Evolutionary conservation across 1,140 invertebrate genomes (phyloP).

Genomic region (Heliconius congener): DNA sequence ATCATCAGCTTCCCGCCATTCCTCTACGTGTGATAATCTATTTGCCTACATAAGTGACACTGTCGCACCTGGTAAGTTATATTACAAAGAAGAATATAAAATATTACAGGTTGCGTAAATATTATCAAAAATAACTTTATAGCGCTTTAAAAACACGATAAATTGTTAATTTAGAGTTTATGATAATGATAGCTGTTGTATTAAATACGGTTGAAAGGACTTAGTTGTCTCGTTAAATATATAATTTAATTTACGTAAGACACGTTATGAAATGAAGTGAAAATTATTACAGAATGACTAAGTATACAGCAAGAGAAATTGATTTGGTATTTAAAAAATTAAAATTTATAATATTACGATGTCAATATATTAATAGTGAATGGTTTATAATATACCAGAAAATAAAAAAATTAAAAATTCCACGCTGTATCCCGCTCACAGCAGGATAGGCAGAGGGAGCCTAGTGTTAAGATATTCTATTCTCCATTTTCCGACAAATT

Average conservation of each 20-base stretch:
- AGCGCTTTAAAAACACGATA: neutral
- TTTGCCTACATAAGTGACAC: conserved; percentile 91
- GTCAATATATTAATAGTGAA: neutral
- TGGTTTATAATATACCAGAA: too few relatives aligned
- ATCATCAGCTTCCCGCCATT: conserved; percentile 70
- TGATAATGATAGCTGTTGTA: neutral
- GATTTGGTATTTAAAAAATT: neutral
- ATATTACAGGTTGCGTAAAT: too few relatives aligned
- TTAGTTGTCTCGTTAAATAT: conserved; percentile 8
- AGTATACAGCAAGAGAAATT: neutral
- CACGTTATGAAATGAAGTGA: neutral
- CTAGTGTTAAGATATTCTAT: too few relatives aligned
- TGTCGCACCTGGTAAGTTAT: conserved; percentile 84
- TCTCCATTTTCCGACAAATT: too few relatives aligned
- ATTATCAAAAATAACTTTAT: neutral
- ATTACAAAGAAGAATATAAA: neutral
- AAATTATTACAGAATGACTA: neutral
- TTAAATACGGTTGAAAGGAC: neutral
- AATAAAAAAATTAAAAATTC: fast-evolving
- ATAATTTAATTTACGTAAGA: neutral
- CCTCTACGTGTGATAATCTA: conserved; percentile 86
- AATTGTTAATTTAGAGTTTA: neutral
- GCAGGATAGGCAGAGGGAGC: too few relatives aligned
- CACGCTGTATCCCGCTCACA: too few relatives aligned
- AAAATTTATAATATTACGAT: neutral